Conservation (phyloP, 2,113 vertebrate genomes). For the Rynchops niger region DNA sequence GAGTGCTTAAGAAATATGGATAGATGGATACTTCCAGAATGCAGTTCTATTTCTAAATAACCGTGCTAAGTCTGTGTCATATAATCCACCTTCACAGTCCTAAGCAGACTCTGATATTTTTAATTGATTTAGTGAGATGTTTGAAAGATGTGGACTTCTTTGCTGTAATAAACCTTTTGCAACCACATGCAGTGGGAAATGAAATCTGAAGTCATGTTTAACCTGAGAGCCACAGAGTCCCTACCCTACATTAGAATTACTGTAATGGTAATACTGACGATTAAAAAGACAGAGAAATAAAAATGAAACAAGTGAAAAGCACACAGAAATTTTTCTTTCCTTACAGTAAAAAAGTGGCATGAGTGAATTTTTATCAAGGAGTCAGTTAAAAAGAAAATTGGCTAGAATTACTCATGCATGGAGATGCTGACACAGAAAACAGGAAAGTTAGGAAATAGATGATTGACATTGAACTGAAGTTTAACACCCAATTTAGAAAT, state of each 20-base stretch:
- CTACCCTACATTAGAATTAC: neutral
- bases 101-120: neutral
- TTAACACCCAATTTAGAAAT: neutral
- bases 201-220: neutral
- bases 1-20: neutral
- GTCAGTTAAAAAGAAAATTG: neutral
- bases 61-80: neutral
- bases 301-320: neutral
- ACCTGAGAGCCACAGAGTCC: neutral
- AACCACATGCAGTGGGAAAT: neutral
- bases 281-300: neutral
- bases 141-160: neutral
- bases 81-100: neutral
- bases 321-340: neutral
- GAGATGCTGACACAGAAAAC: neutral
- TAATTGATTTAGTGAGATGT: neutral
- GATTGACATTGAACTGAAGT: neutral
- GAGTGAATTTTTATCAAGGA: neutral
- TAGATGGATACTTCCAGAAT: neutral
- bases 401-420: neutral
- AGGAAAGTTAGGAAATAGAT: neutral
- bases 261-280: neutral
- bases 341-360: neutral
- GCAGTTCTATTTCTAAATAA: neutral
- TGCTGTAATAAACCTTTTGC: neutral